Conservation (phyloP, 2,797 vertebrate genomes). For the Darevskia nairensis region DNA sequence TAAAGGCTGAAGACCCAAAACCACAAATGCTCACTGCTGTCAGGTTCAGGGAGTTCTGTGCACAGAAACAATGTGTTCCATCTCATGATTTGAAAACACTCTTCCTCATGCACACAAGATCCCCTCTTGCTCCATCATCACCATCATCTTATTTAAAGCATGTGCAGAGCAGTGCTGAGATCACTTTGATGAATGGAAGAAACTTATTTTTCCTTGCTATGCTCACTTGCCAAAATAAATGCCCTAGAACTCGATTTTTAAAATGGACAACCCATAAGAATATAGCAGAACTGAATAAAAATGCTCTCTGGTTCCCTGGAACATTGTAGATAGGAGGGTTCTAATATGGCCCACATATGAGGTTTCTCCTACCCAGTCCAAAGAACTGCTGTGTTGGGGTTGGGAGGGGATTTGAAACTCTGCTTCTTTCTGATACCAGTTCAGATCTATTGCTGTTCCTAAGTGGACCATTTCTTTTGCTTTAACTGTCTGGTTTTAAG, state of each 20-base stretch:
- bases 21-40: too few relatives aligned
- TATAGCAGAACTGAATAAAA: conserved; percentile 4
- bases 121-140: neutral
- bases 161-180: neutral
- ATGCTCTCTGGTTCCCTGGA: neutral
- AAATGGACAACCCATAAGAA: neutral
- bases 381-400: neutral
- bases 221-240: neutral
- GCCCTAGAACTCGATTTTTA: neutral
- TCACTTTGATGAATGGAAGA: neutral
- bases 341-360: neutral
- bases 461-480: neutral
- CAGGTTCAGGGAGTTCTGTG: neutral
- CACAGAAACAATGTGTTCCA: neutral
- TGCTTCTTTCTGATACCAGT: neutral
- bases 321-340: neutral
- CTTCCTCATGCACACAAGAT: neutral
- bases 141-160: neutral
- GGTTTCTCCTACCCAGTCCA: neutral
- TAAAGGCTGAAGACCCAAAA: neutral
- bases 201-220: neutral
- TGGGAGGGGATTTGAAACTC: neutral
- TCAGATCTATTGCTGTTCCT: neutral
- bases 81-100: neutral
- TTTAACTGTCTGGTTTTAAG: neutral